Evolutionary conservation across 2,888 invertebrate genomes (phyloP).

Genomic region (Sarcophaga subvicina): DNA sequence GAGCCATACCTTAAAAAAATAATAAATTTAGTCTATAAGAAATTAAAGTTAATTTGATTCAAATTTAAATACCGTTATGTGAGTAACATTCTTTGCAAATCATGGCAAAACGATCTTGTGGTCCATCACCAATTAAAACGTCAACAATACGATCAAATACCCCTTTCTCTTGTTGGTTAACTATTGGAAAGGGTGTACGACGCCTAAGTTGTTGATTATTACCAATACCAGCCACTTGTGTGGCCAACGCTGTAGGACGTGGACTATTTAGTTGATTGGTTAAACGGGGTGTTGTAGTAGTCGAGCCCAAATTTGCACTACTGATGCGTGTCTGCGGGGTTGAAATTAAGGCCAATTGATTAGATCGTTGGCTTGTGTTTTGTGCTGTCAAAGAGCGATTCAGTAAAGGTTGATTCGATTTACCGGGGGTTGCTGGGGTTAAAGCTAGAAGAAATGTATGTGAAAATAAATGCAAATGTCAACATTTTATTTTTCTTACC

Average conservation of each 20-base stretch:
- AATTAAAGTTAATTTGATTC: not conserved
- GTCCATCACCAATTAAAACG: constrained; percentile 97
- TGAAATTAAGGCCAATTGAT: constrained; percentile 40
- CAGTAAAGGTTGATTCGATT: constrained; percentile 41
- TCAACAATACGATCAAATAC: constrained; percentile 95
- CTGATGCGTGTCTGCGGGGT: constrained; percentile 56
- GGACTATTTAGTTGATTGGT: constrained; percentile 29
- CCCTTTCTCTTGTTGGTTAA: constrained; percentile 86
- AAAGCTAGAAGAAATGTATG: constrained; percentile 37
- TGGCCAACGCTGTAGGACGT: constrained; percentile 42
- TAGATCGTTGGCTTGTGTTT: constrained; percentile 19
- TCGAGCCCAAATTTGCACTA: constrained; percentile 32
- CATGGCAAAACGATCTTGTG: constrained; percentile 95
- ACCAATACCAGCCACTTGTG: constrained; percentile 34
- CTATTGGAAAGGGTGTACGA: constrained; percentile 80
- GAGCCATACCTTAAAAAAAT: constrained; percentile 85
- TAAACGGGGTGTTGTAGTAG: constrained; percentile 63
- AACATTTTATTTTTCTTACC: constrained; percentile 38
- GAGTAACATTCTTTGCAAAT: constrained; percentile 94
- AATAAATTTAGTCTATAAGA: constrained; percentile 8
- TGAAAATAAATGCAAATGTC: not conserved
- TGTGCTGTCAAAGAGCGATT: constrained; percentile 63
- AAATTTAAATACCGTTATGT: constrained; percentile 90
- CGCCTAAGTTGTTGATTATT: constrained; percentile 74
- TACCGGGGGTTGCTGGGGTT: constrained; percentile 46